Evolutionary conservation across 2,888 invertebrate species (phyloP), one percentile per base, ranked within the genome.

Genomic region (Crocallis elinguaria): DNA sequence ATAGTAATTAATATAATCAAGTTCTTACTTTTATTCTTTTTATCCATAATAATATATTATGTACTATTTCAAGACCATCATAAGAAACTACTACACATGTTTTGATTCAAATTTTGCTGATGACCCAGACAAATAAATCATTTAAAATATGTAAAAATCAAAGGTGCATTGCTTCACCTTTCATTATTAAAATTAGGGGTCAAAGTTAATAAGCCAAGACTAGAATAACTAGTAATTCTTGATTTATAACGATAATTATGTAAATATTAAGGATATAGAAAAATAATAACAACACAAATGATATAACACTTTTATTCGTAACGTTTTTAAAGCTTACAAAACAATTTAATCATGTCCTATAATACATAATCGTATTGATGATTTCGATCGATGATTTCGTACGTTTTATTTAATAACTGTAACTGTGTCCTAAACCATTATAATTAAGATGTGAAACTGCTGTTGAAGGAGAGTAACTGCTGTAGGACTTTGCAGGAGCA

Each of bases 381-480:
- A n/a, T n/a, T n/a, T n/a, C n/a, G n/a, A n/a, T n/a, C n/a, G n/a
- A n/a, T n/a, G n/a, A n/a, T n/a, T n/a, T 11, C 12, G 30, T 38
- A 19, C 12, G n/a, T 16, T 11, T 41, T 9, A 9, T 32, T 48
- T 53, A 83, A 71, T 75, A 84, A 52, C 72, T 77, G 54, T 82
- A 79, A 36, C 60, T 65, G 1, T 27, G 71, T 33, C 78, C 94
- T 37, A 92, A 86, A 45, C 93, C 94, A 48, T 91, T 89, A 79
- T 93, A 94, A 61, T 86, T 86, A 61, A 92, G 92, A 72, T 92
- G 92, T 56, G 94, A 93, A 13, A 93, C 93, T 3, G 62, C 56
- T 8, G 66, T 55, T 13, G 73, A 64, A 3, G 73, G 69, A 6
- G 73, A 68, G 45, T 64, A 72, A 1, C 50, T 35, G 0, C 52